These are phyloP conservation scores for Cataglyphis albicans DNA, from an alignment of 2,888 invertebrate species.

Conservation along the genomic window DNA sequence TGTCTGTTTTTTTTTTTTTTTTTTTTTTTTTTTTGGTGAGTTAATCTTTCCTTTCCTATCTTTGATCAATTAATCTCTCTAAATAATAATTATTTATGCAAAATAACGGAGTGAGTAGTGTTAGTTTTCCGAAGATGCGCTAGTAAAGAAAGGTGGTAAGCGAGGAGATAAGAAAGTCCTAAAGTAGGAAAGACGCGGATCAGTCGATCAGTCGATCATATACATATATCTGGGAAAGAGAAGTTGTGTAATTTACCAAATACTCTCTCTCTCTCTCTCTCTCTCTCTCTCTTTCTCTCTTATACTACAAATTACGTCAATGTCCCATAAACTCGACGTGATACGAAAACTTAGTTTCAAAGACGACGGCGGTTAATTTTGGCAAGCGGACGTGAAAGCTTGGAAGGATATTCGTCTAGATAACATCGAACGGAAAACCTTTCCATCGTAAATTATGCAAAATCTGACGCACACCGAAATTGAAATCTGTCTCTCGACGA, in stretches of 20 bases:
- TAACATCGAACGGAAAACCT: slow-evolving; percentile 50
- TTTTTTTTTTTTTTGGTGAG: too few species aligned
- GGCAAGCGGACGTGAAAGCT: slow-evolving; percentile 54
- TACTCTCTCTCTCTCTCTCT: not conserved
- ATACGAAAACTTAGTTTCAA: slow-evolving; percentile 74
- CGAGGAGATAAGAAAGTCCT: slow-evolving; percentile 18
- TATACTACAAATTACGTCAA: slow-evolving; percentile 72
- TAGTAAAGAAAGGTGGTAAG: slow-evolving; percentile 4
- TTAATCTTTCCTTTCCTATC: not conserved
- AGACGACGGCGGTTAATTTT: slow-evolving; percentile 68
- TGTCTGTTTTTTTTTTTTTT: not conserved
- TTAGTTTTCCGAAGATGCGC: slow-evolving; percentile 2
- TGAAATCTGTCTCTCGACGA: slow-evolving; percentile 28
- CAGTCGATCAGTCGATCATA: slow-evolving; percentile 62
- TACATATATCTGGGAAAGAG: slow-evolving; percentile 55
- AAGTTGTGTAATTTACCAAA: slow-evolving; percentile 75
- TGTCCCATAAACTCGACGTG: slow-evolving; percentile 67
- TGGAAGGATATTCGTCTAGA: slow-evolving; percentile 67
- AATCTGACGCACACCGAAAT: slow-evolving; percentile 62
- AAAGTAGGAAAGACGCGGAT: slow-evolving; percentile 21
- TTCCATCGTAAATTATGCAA: slow-evolving; percentile 64
- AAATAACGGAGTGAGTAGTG: not conserved
- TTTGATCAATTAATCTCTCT: not conserved
- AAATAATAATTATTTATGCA: not conserved
- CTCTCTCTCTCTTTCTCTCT: not conserved